Conservation (phyloP, 2,888 invertebrate species). For the Cheilosia scutellata region DNA sequence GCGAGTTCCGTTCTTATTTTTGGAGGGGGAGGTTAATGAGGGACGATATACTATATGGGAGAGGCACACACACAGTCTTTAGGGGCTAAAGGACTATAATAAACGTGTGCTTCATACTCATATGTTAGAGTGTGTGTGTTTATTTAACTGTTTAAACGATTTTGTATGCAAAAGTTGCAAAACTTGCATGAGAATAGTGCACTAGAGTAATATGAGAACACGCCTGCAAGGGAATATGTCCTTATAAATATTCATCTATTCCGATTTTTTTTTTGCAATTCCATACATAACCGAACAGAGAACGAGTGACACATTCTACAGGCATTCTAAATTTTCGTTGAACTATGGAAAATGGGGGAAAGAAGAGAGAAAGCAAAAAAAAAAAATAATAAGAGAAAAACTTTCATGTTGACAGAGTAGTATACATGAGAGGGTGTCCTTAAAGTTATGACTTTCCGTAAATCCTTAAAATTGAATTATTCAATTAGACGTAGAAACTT, state of each 20-base stretch:
- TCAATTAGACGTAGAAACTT: slow-evolving; percentile 53
- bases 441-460: slow-evolving; percentile 30
- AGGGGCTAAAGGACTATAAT: neutral
- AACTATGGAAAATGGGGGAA: neutral
- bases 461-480: slow-evolving; percentile 41
- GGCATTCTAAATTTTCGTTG: slow-evolving; percentile 7
- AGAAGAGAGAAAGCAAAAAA: neutral
- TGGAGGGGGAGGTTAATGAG: slow-evolving; percentile 14
- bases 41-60: neutral
- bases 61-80: neutral
- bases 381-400: neutral
- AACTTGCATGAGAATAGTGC: slow-evolving; percentile 57
- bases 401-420: neutral
- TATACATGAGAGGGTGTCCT: slow-evolving; percentile 14
- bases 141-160: slow-evolving; percentile 5
- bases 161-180: slow-evolving; percentile 44
- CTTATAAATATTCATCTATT: slow-evolving; percentile 64
- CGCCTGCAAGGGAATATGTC: slow-evolving; percentile 39
- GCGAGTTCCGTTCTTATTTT: slow-evolving; percentile 3
- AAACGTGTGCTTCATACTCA: slow-evolving; percentile 16
- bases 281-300: slow-evolving; percentile 26
- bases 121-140: neutral
- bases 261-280: slow-evolving; percentile 41
- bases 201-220: slow-evolving; percentile 37
- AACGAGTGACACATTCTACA: slow-evolving; percentile 34